phyloP scores from a whole-genome alignment of 2,888 invertebrate species.

The Alcis repandata region DNA sequence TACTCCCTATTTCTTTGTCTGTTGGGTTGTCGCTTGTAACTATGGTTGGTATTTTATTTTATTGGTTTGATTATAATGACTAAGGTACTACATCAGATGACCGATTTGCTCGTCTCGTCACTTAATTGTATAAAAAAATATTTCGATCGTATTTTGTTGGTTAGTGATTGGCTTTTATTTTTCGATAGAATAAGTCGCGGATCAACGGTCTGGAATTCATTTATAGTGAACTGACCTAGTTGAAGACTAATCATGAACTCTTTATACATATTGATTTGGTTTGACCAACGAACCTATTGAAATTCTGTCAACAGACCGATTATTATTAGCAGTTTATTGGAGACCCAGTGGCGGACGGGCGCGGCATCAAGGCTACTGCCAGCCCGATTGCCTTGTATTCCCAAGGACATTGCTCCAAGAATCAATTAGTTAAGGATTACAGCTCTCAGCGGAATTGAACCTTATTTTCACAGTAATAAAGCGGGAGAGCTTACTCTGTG shows the following conservation, averaged over 20 bases:
- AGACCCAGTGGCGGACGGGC: slow-evolving; percentile 33
- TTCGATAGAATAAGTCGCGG: too few species aligned
- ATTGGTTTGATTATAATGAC: too few species aligned
- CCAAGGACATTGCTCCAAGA: slow-evolving; percentile 60
- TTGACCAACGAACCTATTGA: background rate
- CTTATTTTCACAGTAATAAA: slow-evolving; percentile 30
- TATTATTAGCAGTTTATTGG: slow-evolving; percentile 43
- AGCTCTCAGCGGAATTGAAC: slow-evolving; percentile 40
- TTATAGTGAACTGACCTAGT: too few species aligned
- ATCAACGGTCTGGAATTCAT: too few species aligned
- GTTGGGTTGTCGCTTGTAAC: background rate
- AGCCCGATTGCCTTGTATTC: slow-evolving; percentile 44
- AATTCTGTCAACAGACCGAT: slow-evolving; percentile 13
- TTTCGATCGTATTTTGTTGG: too few species aligned
- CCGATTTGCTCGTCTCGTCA: too few species aligned
- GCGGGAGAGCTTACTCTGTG: slow-evolving; percentile 26
- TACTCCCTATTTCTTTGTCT: background rate
- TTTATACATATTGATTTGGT: too few species aligned
- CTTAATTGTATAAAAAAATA: too few species aligned
- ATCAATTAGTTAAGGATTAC: slow-evolving; percentile 74
- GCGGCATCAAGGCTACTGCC: slow-evolving; percentile 32
- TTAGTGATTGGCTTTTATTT: too few species aligned
- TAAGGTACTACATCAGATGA: too few species aligned
- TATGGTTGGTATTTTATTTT: too few species aligned
- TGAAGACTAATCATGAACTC: too few species aligned